These are phyloP conservation scores for Capitella teleta DNA, from an alignment of 1,140 invertebrate species.

Conservation along the genomic window DNA sequence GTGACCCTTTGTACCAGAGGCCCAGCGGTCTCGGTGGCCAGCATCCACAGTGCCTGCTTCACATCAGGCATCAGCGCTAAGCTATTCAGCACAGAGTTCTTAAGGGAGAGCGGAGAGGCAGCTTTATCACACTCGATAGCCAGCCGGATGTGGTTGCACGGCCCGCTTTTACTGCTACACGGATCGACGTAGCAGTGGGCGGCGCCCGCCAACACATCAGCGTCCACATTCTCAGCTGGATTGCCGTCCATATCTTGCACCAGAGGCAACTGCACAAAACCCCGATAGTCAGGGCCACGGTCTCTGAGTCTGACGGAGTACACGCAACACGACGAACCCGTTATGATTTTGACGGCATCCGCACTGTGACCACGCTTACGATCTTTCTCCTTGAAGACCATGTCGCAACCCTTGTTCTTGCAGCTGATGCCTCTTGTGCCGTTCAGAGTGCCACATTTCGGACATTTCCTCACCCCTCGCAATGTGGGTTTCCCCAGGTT, in stretches of 20 bases:
- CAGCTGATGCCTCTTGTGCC: slow-evolving; percentile 61
- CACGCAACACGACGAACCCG: slow-evolving; percentile 51
- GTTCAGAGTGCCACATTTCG: slow-evolving; percentile 67
- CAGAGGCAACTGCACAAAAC: slow-evolving; percentile 61
- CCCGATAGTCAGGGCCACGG: slow-evolving; percentile 58
- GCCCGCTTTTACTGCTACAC: slow-evolving; percentile 36
- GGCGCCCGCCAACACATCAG: slow-evolving; percentile 42
- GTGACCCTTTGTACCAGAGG: slow-evolving; percentile 65
- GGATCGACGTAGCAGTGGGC: slow-evolving; percentile 58
- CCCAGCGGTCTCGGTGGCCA: slow-evolving; percentile 53
- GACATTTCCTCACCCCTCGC: slow-evolving; percentile 62
- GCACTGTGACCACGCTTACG: slow-evolving; percentile 51
- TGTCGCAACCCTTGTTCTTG: slow-evolving; percentile 64
- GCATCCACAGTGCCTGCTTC: slow-evolving; percentile 56
- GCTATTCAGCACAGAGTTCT: slow-evolving; percentile 54
- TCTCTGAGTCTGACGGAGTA: slow-evolving; percentile 60
- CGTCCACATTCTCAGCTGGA: slow-evolving; percentile 43
- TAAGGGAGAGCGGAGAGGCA: slow-evolving; percentile 53
- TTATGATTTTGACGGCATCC: slow-evolving; percentile 59
- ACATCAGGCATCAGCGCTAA: slow-evolving; percentile 54
- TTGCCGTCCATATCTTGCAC: slow-evolving; percentile 41
- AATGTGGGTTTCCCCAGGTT: slow-evolving; percentile 59
- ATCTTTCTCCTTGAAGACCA: slow-evolving; percentile 58
- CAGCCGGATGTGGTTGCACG: slow-evolving; percentile 59
- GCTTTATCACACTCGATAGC: slow-evolving; percentile 55